Evolutionary conservation across 2,113 vertebrate species (phyloP).

Genomic region (Fregata magnificens): DNA sequence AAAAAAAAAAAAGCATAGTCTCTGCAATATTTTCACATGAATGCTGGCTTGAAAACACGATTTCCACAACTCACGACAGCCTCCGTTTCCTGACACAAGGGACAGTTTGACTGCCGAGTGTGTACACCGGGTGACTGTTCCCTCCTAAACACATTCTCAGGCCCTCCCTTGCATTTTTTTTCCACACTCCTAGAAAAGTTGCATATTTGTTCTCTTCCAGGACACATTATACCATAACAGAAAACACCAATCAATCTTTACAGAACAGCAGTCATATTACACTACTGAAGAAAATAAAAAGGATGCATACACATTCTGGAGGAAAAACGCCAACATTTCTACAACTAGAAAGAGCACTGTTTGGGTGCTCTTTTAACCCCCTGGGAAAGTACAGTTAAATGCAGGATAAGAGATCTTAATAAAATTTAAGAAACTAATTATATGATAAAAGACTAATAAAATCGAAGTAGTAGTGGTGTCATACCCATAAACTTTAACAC

Average conservation of each 20-base stretch:
- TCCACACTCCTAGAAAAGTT: neutral
- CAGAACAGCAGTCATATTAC: neutral
- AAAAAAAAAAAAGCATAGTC: neutral
- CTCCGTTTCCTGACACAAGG: neutral
- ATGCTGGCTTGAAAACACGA: neutral
- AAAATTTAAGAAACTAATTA: neutral
- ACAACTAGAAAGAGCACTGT: neutral
- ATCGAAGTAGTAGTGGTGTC: accelerated
- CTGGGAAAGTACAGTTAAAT: neutral
- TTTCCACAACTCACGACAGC: neutral
- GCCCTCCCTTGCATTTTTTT: neutral
- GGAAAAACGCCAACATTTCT: neutral
- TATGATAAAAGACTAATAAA: neutral
- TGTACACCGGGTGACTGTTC: neutral
- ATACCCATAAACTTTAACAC: neutral
- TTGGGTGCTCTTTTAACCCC: neutral
- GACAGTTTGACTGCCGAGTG: neutral
- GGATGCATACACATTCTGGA: neutral
- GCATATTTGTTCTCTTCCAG: neutral
- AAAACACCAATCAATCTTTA: neutral
- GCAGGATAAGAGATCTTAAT: neutral
- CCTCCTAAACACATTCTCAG: neutral
- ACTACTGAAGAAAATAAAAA: neutral
- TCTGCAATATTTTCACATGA: neutral
- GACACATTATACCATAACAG: neutral